Evolutionary conservation across 2,113 vertebrate genomes (phyloP).

Genomic region (Fregata magnificens): DNA sequence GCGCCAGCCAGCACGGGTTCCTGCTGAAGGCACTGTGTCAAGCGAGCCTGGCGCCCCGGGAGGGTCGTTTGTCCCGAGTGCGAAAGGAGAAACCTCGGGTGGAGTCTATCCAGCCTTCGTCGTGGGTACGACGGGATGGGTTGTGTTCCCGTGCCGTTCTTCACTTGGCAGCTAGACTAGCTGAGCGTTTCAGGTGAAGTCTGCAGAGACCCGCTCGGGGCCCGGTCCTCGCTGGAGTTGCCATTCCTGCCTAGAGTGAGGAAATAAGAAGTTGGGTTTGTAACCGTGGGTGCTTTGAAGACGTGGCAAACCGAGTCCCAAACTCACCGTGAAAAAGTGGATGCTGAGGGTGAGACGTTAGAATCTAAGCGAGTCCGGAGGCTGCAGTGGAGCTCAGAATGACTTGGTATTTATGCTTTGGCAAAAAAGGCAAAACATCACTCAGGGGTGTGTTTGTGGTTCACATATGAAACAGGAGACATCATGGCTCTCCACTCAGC

Average conservation of each 20-base stretch:
- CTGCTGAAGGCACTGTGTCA: fast-evolving
- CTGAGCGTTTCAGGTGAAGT: fast-evolving
- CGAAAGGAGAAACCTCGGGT: fast-evolving
- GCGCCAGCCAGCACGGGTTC: fast-evolving
- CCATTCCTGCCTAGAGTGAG: fast-evolving
- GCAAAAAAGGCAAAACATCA: neutral
- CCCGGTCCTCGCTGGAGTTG: neutral
- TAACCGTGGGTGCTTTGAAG: neutral
- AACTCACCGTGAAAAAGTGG: fast-evolving
- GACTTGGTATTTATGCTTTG: fast-evolving
- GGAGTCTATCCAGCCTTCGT: fast-evolving
- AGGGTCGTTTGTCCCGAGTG: neutral
- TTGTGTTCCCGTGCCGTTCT: fast-evolving
- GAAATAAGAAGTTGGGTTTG: neutral
- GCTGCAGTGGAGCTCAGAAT: fast-evolving
- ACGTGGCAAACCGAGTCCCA: too few relatives aligned
- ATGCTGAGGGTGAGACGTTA: neutral
- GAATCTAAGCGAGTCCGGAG: fast-evolving
- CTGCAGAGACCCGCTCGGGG: neutral
- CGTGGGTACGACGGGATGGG: fast-evolving
- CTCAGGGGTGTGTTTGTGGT: neutral
- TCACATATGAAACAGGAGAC: neutral
- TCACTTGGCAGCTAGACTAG: fast-evolving
- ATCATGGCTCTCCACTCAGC: neutral
- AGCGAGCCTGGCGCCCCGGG: fast-evolving